Conservation (phyloP, 2,113 vertebrate genomes). For the Rafetus swinhoei region DNA sequence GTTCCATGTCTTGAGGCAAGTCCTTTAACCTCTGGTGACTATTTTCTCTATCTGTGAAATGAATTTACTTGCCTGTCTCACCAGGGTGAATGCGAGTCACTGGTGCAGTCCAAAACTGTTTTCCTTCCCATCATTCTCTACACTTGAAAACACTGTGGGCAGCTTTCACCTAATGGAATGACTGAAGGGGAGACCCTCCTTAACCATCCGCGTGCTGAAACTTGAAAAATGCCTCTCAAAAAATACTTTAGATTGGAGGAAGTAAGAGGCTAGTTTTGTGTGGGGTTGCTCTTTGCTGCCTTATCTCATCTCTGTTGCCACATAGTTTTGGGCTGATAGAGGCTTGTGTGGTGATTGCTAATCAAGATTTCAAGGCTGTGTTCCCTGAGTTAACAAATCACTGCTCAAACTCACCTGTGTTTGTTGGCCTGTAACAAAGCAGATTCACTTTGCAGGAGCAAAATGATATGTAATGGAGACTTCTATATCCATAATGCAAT, state of each 20-base stretch:
- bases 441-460: neutral
- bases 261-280: neutral
- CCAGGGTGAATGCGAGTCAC: neutral
- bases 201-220: neutral
- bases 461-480: neutral
- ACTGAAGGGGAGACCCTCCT: neutral
- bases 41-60: neutral
- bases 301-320: slow-evolving; percentile 2
- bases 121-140: neutral
- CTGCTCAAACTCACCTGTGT: neutral
- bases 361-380: neutral
- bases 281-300: neutral
- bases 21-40: neutral
- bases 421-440: neutral
- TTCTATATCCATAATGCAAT: neutral
- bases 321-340: neutral
- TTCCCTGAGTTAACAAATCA: neutral
- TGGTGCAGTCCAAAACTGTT: neutral
- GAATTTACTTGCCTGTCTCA: neutral
- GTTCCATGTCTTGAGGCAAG: neutral
- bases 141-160: neutral
- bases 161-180: neutral
- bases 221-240: neutral
- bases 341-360: neutral
- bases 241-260: slow-evolving; percentile 3